Evolutionary conservation across 2,797 vertebrate genomes (phyloP).

Genomic region (Alcedo atthis): DNA sequence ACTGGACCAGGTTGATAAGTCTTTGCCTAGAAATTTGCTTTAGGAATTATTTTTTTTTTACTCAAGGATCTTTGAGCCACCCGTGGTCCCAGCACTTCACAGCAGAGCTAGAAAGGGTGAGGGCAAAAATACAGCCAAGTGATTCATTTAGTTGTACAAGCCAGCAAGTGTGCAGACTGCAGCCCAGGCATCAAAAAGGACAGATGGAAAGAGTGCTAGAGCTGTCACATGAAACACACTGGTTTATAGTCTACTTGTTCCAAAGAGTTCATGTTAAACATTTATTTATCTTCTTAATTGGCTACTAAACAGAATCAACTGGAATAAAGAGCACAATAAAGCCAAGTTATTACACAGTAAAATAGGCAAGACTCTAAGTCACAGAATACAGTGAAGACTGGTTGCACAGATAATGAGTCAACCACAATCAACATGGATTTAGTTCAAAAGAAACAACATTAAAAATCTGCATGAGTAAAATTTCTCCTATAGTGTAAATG

Average conservation of each 20-base stretch:
- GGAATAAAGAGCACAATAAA: background rate
- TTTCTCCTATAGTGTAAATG: background rate
- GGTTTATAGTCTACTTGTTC: background rate
- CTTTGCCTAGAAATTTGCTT: background rate
- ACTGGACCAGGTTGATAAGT: background rate
- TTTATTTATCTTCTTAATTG: background rate
- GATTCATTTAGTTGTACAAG: background rate
- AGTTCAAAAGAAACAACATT: background rate
- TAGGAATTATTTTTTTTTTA: too few species aligned
- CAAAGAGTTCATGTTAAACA: background rate
- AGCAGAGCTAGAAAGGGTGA: background rate
- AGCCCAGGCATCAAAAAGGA: background rate
- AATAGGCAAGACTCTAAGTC: background rate
- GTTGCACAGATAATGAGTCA: background rate
- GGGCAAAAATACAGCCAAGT: background rate
- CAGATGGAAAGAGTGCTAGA: background rate
- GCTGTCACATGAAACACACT: background rate
- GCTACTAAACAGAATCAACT: constrained; percentile 6
- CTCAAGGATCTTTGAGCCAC: background rate
- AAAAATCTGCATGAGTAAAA: background rate
- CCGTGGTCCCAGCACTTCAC: background rate
- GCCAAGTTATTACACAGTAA: background rate
- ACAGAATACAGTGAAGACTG: background rate
- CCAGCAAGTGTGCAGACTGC: background rate
- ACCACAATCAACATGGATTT: background rate